These are phyloP conservation scores for Chirona hameri DNA, from an alignment of 2,888 invertebrate genomes.

Conservation along the genomic window DNA sequence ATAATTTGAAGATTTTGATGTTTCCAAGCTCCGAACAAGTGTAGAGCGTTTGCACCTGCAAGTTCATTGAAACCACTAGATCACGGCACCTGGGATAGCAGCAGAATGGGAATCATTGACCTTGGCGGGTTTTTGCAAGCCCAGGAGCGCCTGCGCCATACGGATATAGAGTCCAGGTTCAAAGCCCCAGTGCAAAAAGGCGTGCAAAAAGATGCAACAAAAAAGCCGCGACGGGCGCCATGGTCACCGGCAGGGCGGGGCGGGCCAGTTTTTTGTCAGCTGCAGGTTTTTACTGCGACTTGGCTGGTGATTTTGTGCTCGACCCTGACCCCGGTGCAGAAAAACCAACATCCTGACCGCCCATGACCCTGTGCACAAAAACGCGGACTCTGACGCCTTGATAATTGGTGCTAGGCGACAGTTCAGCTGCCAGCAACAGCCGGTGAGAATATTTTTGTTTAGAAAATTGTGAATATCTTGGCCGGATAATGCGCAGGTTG, in stretches of 20 bases:
- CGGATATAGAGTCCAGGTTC: neutral
- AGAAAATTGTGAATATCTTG: too few species aligned
- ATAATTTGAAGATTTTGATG: too few species aligned
- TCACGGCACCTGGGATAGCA: neutral
- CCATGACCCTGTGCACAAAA: too few species aligned
- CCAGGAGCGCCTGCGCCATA: neutral
- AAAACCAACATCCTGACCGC: neutral
- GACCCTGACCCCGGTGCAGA: neutral
- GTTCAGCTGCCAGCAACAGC: too few species aligned
- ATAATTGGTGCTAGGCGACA: too few species aligned
- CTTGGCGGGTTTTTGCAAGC: neutral
- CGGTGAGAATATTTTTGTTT: too few species aligned
- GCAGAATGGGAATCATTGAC: neutral
- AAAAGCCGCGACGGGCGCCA: neutral
- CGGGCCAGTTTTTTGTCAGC: neutral
- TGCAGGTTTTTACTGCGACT: neutral
- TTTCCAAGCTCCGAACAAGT: too few species aligned
- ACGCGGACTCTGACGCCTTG: too few species aligned
- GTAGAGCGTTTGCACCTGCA: too few species aligned
- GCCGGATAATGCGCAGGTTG: too few species aligned
- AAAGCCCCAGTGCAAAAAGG: neutral
- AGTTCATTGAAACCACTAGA: too few species aligned
- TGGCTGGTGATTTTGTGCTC: neutral
- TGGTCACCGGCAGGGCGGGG: neutral
- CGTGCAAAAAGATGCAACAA: conserved; percentile 2